Evolutionary conservation across 2,113 vertebrate species (phyloP), one percentile per base, ranked within the genome.

Genomic region (Anser brachyrhynchus): DNA sequence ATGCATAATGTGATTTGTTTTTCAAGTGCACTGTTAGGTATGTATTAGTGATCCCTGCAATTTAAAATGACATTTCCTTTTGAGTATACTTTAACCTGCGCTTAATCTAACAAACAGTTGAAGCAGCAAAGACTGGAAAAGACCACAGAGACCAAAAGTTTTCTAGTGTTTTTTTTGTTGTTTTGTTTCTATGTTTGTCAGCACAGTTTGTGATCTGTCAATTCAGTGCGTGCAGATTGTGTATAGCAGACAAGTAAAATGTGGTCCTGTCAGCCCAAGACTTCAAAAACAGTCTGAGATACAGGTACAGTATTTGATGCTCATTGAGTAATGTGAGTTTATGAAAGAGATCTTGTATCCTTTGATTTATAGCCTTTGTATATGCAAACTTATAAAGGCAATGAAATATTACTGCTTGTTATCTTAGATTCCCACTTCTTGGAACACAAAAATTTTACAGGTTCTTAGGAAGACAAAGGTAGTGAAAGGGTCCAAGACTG

Each of bases 371-470:
- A 75, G 62, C 28, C 15, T 67, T 71, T 78, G 31, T 49, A 13
- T 46, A 43, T 54, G 12, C 29, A 72, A 92, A 73, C 43, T 59
- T 84, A 37, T 3, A 39, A 62, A 84, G 61, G 64, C 44, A 78
- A 59, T 43, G 33, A 71, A 67, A 43, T 33, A 65, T 29, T n/a
- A 64, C 15, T 91, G 31, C 46, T 85, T 72, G 39, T 89, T 87
- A 22, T 35, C 58, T 86, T 97, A 98, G 97, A 95, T 86, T 8
- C 89, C 95, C 28, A 52, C 98, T 41, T 93, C 97, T 61, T 98
- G 97, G 97, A 98, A 89, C 95, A 97, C 95, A 72, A 98, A 98
- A 93, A 69, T 98, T 84, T 92, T 98, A 59, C 97, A 97, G 14
- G 57, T 98, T 85, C 86, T 97, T 20, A 98, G 98, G 95, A 98